These are phyloP conservation scores for Talpa occidentalis DNA, from an alignment of 2,113 vertebrate genomes.

Conservation along the genomic window DNA sequence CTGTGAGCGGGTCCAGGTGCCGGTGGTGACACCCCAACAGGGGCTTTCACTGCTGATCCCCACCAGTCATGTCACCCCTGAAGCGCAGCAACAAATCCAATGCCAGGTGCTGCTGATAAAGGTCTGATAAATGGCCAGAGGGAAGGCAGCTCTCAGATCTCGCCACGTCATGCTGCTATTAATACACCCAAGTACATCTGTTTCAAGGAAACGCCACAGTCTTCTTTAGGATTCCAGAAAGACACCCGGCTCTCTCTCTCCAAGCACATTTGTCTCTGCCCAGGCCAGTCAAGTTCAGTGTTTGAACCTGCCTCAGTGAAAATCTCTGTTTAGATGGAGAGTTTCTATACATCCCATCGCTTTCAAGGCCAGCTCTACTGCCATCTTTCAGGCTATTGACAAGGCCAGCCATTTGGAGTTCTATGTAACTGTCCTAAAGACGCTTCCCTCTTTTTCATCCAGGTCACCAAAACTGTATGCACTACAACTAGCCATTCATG, in stretches of 20 bases:
- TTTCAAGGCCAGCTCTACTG: background rate
- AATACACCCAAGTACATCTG: accelerated
- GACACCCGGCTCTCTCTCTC: background rate
- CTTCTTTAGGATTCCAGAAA: background rate
- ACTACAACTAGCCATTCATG: background rate
- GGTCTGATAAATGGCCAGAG: background rate
- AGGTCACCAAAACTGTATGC: background rate
- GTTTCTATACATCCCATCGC: background rate
- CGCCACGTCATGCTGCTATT: accelerated
- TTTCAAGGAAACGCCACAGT: background rate
- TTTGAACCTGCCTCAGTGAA: too few relatives aligned
- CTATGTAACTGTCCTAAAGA: background rate
- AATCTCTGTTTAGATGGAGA: background rate
- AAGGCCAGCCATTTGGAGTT: background rate
- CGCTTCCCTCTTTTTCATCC: background rate
- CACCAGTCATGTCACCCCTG: too few relatives aligned
- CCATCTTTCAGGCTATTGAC: background rate
- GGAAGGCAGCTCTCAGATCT: background rate
- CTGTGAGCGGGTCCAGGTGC: too few relatives aligned
- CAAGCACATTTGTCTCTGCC: accelerated
- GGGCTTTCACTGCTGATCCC: too few relatives aligned
- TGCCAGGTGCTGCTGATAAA: too few relatives aligned
- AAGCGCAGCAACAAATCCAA: too few relatives aligned
- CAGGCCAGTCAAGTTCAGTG: accelerated
- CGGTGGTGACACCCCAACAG: too few relatives aligned